Base-by-base conservation (phyloP, 1,140 invertebrate species). In the Pararge aegeria region DNA sequence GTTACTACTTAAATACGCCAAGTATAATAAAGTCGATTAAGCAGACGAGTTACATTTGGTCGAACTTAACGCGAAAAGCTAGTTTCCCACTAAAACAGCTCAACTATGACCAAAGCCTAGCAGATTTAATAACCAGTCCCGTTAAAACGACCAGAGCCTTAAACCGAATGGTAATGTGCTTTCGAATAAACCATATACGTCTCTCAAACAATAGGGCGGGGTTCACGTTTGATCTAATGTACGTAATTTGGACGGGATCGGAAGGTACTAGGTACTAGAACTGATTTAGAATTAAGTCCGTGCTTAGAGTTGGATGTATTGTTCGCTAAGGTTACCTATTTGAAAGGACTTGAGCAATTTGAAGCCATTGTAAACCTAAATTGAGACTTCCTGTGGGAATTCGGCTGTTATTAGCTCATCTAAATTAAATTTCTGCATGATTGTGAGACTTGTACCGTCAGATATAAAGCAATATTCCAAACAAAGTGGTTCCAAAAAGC, bases 331-430 rank as follows among this genome's bases (percentile, higher is more conserved):
- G 49, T 34, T 55, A 21, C 30, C 59, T 29, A 61, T 55, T 40
- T 40, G 20, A 55, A 54, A 55, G 19, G 13, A 51, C 46, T 55
- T 24, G 34, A 44, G 48, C 60, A 62, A 62, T 62, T 62, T 56
- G 19, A 56, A 34, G 55, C 48, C 48, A 56, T 56, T 62, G 27
- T 44, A 62, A 49, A 20, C 13, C 38, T 49, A 62, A 62, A 56
- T 56, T 55, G 60, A 19, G 38, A 56, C 60, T 56, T 62, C 60
- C 60, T 62, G 48, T 56, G 53, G 49, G 40, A 52, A 52, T 52
- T 27, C 18, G 38, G 24, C 40, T 52, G 48, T 52, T 46, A 46
- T 56, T 49, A 46, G 16, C 13, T 20, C 18, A 20, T 46, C 42
- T 46, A 46, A 20, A 46, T 46, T 20, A 18, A 46, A 19, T 20